phyloP scores from a whole-genome alignment of 1,140 invertebrate genomes.

The Bombus difficillimus region DNA sequence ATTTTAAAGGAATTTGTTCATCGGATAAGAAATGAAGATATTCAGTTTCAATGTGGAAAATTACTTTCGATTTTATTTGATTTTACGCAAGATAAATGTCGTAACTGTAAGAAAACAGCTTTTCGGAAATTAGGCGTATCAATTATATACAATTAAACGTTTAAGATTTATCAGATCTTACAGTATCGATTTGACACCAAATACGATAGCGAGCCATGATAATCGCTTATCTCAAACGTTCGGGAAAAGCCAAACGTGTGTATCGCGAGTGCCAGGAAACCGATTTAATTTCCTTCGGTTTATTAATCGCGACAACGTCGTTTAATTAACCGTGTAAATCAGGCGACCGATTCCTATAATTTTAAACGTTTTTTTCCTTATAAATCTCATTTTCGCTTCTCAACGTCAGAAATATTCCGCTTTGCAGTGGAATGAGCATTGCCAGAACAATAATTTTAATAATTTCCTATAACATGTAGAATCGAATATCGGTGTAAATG shows the following conservation, averaged over 20 bases:
- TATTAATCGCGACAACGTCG: not conserved
- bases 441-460: not conserved
- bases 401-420: too few relatives aligned
- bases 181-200: constrained; percentile 5
- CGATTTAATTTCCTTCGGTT: constrained; percentile 15
- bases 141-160: not conserved
- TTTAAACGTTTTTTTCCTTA: not conserved
- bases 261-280: constrained; percentile 1
- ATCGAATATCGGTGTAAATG: too few relatives aligned
- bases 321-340: constrained; percentile 17
- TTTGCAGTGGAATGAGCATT: too few relatives aligned
- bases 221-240: constrained; percentile 20
- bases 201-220: constrained; percentile 17
- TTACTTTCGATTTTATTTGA: not conserved
- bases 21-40: not conserved
- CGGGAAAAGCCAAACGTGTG: constrained; percentile 12
- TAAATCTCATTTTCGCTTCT: not conserved
- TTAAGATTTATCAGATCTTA: constrained; percentile 23
- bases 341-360: not conserved
- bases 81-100: not conserved
- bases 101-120: not conserved
- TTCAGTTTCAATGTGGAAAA: not conserved
- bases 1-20: not conserved
- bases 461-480: not conserved
- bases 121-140: not conserved